Base-by-base conservation (phyloP, 2,888 invertebrate genomes). In the Diarsia dahlii region DNA sequence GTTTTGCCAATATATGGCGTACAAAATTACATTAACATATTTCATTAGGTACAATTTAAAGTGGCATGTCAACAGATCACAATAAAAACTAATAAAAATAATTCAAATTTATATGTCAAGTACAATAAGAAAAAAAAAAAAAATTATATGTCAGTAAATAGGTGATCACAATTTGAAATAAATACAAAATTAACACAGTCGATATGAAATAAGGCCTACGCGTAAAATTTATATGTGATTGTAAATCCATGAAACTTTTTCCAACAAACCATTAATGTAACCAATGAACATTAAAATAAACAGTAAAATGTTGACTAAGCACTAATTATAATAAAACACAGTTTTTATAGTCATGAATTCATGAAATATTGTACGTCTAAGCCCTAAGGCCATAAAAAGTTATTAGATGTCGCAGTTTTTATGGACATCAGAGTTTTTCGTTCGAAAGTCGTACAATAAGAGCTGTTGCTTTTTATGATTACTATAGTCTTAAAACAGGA, bases 391-490 rank as follows among this genome's bases (percentile, higher is more conserved):
- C 88, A 81, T 89, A 89, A 90, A 90, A 89, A 83, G 84, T 82
- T 89, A 90, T 82, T 84, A 87, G 84, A 84, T 85, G 85, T 88
- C 88, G 62, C 82, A 71, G 9, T 81, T 87, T 84, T 88, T 78
- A 87, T 80, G 76, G 73, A 71, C 67, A 80, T 74, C 76, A 76
- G 74, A 75, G 63, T 78, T 87, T 87, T 87, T 87, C 71, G 78
- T 82, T 80, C 71, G 58, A 82, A 87, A 84, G 58, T 84, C 81
- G 68, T 80, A 76, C 78, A 84, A 85, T 79, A 87, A 81, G 82
- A 82, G 86, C 86, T 87, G 87, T 87, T 81, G 84, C 67, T 81
- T 87, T 87, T 87, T 87, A 87, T 79, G 87, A 87, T 87, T 75
- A 85, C 78, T 84, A 82, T 80, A 85, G 77, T 76, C 87, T 84